phyloP scores from a whole-genome alignment of 2,113 vertebrate species.

The Pelobates fuscus region DNA sequence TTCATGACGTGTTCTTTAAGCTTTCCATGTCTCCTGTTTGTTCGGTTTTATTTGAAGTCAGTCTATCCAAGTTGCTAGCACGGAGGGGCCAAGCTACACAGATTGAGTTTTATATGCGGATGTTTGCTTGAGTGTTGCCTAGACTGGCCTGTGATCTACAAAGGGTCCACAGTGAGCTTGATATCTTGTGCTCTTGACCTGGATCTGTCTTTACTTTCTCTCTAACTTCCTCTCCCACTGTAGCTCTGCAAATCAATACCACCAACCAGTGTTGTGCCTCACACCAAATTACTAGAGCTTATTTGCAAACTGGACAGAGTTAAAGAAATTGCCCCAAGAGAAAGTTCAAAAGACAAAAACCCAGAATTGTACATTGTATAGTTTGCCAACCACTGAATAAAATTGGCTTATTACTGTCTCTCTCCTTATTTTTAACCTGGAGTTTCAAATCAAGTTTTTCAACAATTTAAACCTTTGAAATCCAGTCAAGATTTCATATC shows the following conservation, averaged over 20 bases:
- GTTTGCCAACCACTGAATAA: too few species aligned
- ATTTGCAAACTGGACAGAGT: too few species aligned
- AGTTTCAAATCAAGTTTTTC: too few species aligned
- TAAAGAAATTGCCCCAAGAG: too few species aligned
- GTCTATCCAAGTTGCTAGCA: not conserved
- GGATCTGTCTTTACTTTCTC: not conserved
- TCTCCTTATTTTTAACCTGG: too few species aligned
- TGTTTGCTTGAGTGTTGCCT: not conserved
- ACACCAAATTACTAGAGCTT: not conserved
- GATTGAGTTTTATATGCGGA: not conserved
- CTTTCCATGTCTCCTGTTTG: not conserved
- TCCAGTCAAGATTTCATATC: too few species aligned
- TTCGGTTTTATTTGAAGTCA: not conserved
- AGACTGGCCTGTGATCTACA: not conserved
- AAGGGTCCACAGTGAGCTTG: not conserved
- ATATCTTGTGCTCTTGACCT: not conserved
- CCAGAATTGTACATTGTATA: too few species aligned
- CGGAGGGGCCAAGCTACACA: not conserved
- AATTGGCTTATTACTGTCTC: too few species aligned
- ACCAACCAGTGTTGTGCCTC: not conserved
- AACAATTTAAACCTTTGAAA: too few species aligned
- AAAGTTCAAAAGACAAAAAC: too few species aligned
- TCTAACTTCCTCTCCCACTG: not conserved
- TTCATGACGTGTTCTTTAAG: too few species aligned
- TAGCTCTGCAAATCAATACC: not conserved